Conservation (phyloP, 2,888 invertebrate species). For the Acleris holmiana region DNA sequence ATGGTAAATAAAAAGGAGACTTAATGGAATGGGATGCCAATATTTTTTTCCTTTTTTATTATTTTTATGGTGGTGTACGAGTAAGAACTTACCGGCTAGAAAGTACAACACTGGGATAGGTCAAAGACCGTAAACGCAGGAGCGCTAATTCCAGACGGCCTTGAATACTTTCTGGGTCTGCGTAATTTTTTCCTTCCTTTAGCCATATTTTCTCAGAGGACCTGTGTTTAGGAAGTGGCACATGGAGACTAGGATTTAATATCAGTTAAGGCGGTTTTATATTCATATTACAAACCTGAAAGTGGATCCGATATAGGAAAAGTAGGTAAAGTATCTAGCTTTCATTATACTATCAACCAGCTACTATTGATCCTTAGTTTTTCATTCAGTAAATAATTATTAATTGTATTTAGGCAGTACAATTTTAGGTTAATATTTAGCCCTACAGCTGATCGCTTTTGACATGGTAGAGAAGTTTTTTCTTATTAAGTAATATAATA, state of each 20-base stretch:
- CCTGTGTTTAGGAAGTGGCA: constrained; percentile 67
- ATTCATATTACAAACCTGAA: constrained; percentile 86
- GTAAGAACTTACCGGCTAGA: constrained; percentile 88
- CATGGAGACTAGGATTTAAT: constrained; percentile 23
- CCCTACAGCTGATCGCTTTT: too few relatives aligned
- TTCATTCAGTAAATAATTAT: not conserved
- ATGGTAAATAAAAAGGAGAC: too few relatives aligned
- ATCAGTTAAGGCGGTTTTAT: not conserved
- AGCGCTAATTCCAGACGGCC: constrained; percentile 89
- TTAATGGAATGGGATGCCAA: too few relatives aligned
- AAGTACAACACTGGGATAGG: constrained; percentile 82
- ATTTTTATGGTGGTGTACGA: not conserved
- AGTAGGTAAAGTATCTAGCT: constrained; percentile 89
- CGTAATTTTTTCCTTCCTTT: constrained; percentile 67
- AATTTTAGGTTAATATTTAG: too few relatives aligned
- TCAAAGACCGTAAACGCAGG: constrained; percentile 77
- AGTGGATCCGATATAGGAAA: constrained; percentile 90
- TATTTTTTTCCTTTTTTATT: too few relatives aligned
- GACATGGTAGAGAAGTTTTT: too few relatives aligned
- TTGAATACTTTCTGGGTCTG: constrained; percentile 88
- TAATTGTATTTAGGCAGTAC: too few relatives aligned
- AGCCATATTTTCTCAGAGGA: constrained; percentile 88
- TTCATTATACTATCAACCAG: constrained; percentile 66
- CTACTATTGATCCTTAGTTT: not conserved
- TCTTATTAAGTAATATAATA: too few relatives aligned